These are phyloP conservation scores for Kobus ellipsiprymnus DNA, from an alignment of 2,113 vertebrate genomes.

Conservation along the genomic window DNA sequence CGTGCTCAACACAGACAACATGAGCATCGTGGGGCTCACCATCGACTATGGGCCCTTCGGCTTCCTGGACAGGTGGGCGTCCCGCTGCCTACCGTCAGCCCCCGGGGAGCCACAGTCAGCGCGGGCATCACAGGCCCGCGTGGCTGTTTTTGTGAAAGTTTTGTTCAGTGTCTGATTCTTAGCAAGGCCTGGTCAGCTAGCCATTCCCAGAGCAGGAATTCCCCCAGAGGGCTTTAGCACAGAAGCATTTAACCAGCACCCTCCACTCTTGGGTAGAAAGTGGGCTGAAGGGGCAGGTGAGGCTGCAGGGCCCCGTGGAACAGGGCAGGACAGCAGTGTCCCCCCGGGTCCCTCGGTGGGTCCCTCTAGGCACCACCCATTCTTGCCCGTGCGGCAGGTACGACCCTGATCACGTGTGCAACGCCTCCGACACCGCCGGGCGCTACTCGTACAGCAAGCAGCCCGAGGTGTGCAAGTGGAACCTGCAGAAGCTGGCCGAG, in stretches of 20 bases:
- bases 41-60: conserved; percentile 97
- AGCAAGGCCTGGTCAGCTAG: background rate
- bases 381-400: conserved; percentile 79
- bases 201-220: background rate
- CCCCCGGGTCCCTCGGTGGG: accelerated
- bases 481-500: conserved; percentile 92
- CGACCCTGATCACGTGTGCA: conserved; percentile 95
- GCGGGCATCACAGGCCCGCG: accelerated
- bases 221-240: background rate
- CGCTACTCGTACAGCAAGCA: conserved; percentile 95
- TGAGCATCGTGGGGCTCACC: conserved; percentile 96
- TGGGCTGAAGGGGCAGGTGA: background rate
- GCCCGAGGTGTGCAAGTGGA: conserved; percentile 95
- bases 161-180: no score
- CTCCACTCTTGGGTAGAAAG: accelerated
- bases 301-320: background rate
- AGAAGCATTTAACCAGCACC: background rate
- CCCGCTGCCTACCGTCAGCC: accelerated
- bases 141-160: accelerated
- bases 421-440: conserved; percentile 90
- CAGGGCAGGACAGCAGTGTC: background rate
- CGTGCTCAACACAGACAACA: conserved; percentile 98
- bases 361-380: background rate
- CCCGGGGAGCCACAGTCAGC: accelerated
- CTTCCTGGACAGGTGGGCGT: conserved; percentile 93